A percentile compares a stretch with the other conserved stretches of the same genome.
Conservation (phyloP, 2,888 invertebrate species). For the Drosophila percnosoma region DNA sequence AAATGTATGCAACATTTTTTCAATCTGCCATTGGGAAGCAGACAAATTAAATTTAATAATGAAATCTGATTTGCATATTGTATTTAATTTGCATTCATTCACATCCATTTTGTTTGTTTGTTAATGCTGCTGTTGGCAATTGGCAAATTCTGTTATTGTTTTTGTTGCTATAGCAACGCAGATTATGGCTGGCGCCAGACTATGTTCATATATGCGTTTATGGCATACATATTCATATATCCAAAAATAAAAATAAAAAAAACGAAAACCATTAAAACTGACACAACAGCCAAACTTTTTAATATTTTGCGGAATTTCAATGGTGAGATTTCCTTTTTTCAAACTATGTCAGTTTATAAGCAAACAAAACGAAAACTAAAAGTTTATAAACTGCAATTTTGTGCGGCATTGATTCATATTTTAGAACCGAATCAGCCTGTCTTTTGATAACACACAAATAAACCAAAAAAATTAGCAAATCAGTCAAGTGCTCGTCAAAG, state of each 20-base stretch:
- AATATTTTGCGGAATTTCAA: slow-evolving; percentile 45
- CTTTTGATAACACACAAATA: background rate
- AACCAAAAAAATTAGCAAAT: slow-evolving; percentile 27
- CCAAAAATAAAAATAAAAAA: background rate
- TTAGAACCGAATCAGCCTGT: slow-evolving; percentile 20
- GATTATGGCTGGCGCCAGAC: slow-evolving; percentile 32
- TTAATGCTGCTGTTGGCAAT: slow-evolving; percentile 34
- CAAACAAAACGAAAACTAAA: slow-evolving; percentile 5
- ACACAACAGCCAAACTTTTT: slow-evolving; percentile 31
- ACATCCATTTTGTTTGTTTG: slow-evolving; percentile 22
- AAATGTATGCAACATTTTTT: slow-evolving; percentile 44
- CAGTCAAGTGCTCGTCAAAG: slow-evolving; percentile 15
- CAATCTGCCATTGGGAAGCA: background rate
- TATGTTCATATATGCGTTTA: slow-evolving; percentile 18
- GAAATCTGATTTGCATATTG: slow-evolving; percentile 23
- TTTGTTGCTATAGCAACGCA: slow-evolving; percentile 53
- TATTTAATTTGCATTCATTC: slow-evolving; percentile 30
- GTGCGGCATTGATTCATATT: slow-evolving; percentile 15
- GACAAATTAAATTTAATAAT: slow-evolving; percentile 4
- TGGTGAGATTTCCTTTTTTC: slow-evolving; percentile 35
- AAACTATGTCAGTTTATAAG: slow-evolving; percentile 33
- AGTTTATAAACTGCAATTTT: slow-evolving; percentile 33
- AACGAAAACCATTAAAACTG: slow-evolving; percentile 10
- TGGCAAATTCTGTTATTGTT: slow-evolving; percentile 25
- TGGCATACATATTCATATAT: slow-evolving; percentile 54